Percentiles rank a stretch among this genome's conserved stretches.
Evolutionary conservation across 23 tunicate genomes (phyloP).

Genomic region (Ciona savignyi): DNA sequence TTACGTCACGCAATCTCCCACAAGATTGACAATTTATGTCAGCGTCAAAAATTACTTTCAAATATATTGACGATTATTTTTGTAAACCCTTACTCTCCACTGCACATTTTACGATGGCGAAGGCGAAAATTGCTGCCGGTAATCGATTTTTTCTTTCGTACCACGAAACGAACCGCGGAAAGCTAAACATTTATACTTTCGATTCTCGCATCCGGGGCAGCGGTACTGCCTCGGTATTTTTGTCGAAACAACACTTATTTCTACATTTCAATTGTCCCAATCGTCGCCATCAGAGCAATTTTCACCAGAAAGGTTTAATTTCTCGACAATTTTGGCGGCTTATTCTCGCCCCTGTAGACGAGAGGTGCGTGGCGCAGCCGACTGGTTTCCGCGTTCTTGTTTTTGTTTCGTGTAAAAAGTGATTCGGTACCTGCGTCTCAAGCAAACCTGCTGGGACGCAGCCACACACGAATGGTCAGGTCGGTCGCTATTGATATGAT

Average conservation of each 20-base stretch:
- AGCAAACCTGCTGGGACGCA: background rate
- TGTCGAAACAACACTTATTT: background rate
- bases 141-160: too few species aligned
- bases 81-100: too few species aligned
- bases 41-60: too few species aligned
- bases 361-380: background rate
- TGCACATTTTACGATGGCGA: too few species aligned
- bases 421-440: conserved; percentile 1
- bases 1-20: background rate
- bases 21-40: background rate
- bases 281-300: background rate
- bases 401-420: background rate
- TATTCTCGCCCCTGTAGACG: conserved; percentile 1
- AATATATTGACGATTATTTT: too few species aligned
- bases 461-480: background rate
- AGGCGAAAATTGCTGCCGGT: too few species aligned
- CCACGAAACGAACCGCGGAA: background rate
- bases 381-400: conserved; percentile 1
- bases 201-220: background rate
- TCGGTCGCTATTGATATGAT: background rate
- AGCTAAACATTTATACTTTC: background rate
- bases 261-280: background rate
- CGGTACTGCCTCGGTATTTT: background rate
- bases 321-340: background rate
- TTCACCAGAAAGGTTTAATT: background rate